Percentiles rank a stretch among this genome's conserved stretches.
Conservation (phyloP, 2,797 vertebrate genomes). For the Cottoperca gobio region DNA sequence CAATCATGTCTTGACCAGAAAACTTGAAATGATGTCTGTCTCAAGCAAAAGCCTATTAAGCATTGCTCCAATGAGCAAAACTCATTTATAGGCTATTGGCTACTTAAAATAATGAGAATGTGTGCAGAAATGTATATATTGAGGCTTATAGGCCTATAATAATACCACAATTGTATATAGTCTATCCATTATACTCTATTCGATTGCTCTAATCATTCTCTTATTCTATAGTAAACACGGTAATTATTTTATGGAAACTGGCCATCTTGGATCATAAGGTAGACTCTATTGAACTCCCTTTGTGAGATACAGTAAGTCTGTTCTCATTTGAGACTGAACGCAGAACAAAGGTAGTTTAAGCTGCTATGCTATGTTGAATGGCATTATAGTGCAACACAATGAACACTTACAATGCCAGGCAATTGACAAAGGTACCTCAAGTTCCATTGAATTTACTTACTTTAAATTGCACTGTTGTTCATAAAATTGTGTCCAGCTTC, state of each 20-base stretch:
- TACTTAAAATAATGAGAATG: background rate
- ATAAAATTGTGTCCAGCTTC: constrained; percentile 27
- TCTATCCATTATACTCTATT: background rate
- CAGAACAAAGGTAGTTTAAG: background rate
- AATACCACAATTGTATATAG: background rate
- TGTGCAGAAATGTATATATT: background rate
- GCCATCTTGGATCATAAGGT: background rate
- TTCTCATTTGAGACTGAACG: background rate
- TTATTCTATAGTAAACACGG: background rate
- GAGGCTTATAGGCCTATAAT: too few species aligned
- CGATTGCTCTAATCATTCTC: background rate
- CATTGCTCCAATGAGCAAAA: background rate
- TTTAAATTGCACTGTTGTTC: constrained; percentile 17
- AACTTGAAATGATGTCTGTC: background rate
- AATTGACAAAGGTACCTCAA: background rate
- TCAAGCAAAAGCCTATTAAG: background rate
- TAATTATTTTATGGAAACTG: background rate
- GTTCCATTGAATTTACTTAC: background rate
- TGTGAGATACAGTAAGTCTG: background rate
- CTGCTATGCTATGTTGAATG: background rate
- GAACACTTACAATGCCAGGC: background rate
- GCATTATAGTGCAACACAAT: background rate
- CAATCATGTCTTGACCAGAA: background rate
- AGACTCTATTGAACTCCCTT: background rate
- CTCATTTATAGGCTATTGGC: background rate